Conservation (phyloP, 2,113 vertebrate species). For the Gracilinanus agilis region DNA sequence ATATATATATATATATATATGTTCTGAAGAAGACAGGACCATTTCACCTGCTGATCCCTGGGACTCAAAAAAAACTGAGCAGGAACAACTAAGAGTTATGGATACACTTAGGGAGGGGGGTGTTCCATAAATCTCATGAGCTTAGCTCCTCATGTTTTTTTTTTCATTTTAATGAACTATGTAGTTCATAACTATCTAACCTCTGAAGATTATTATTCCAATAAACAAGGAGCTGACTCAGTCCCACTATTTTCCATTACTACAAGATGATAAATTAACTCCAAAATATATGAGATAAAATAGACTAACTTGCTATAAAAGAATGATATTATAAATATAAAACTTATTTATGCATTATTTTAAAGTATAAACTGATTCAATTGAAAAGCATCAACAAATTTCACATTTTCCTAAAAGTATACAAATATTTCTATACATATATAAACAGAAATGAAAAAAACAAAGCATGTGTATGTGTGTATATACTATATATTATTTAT, state of each 20-base stretch:
- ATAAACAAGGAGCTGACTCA: not conserved
- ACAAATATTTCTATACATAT: not conserved
- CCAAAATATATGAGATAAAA: not conserved
- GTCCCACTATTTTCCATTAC: not conserved
- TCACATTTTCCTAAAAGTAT: not conserved
- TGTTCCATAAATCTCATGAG: not conserved
- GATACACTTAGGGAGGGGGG: not conserved
- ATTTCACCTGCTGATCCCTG: conserved; percentile 94
- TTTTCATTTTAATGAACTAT: not conserved
- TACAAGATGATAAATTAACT: not conserved
- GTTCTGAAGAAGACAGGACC: conserved; percentile 80
- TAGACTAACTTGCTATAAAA: not conserved
- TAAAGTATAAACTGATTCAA: not conserved
- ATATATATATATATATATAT: not conserved
- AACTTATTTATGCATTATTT: not conserved
- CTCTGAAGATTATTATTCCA: not conserved
- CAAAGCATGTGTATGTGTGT: not conserved
- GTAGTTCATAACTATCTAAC: not conserved
- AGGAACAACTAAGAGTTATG: conserved; percentile 60
- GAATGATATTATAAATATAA: not conserved
- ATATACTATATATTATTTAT: not conserved
- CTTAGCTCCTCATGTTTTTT: not conserved
- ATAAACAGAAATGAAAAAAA: not conserved
- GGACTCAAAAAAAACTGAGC: conserved; percentile 87
- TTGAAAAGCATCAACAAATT: not conserved